Base-by-base conservation (phyloP, 1,140 invertebrate species). In the Micrasema longulum region DNA sequence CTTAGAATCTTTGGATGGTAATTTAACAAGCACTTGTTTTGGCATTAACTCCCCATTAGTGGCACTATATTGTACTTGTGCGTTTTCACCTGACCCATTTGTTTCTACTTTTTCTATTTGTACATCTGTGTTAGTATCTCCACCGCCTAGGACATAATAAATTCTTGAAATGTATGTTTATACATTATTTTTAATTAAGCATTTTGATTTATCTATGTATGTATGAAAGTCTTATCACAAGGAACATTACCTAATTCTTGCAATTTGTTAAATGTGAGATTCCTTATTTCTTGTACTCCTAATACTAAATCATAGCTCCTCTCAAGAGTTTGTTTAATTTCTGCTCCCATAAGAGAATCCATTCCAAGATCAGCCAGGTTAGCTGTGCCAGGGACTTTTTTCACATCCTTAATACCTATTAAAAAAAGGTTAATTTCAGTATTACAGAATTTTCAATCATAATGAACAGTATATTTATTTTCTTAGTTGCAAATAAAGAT, bases 331-430 rank as follows among this genome's bases (percentile, higher is more conserved):
- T 95, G 93, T 77, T 95, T 94, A 69, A 96, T 92, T 84, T 96
- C 95, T 0, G 95, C 93, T 3, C 91, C 92, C 91, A 95, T 95
- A 78, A 97, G 88, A 14, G 93, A 95, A 82, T 97, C 95, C 87
- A 97, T 91, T 55, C 95, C 95, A 48, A 96, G 85, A 82, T 97
- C 95, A 16, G 92, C 92, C 0, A 97, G 83, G 0, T 91, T 91
- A 23, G 83, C 81, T 72, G 84, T 83, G 53, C 83, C 82, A 0
- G 84, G 84, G n/a, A 85, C 83, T 1, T 81, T 84, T 78, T 84
- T 85, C 71, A 85, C 57, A 60, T 85, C 83, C 76, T 84, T 84
- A 63, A 85, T 80, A 78, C 82, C 82, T 31, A 31, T 4, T 7
- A 31, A 31, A 31, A 31, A 7, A 31, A 4, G 26, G 2, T 31